These are phyloP conservation scores for Phataginus tetradactyla DNA, from an alignment of 2,797 vertebrate species.

Conservation along the genomic window DNA sequence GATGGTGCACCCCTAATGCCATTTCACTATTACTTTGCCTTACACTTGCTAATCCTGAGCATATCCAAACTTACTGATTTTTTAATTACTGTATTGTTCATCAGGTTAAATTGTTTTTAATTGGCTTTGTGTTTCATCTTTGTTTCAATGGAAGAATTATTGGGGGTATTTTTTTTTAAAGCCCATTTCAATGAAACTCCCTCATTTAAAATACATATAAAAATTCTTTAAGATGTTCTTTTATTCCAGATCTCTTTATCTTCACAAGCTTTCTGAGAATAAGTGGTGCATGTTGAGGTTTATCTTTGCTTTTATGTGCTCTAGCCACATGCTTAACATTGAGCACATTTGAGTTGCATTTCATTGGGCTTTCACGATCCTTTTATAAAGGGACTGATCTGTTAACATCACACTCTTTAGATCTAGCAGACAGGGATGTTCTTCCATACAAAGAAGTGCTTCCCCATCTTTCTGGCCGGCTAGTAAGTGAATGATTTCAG, in stretches of 20 bases:
- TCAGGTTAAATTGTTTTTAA: slow-evolving; percentile 85
- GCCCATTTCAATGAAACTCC: slow-evolving; percentile 79
- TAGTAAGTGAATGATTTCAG: slow-evolving; percentile 91
- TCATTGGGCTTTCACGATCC: slow-evolving; percentile 87
- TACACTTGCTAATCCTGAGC: background rate
- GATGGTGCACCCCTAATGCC: background rate
- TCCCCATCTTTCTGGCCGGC: slow-evolving; percentile 84
- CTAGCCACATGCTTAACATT: slow-evolving; percentile 88
- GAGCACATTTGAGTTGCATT: slow-evolving; percentile 87
- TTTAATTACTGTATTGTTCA: slow-evolving; percentile 80
- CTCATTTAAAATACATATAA: slow-evolving; percentile 87
- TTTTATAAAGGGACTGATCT: slow-evolving; percentile 89
- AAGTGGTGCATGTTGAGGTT: slow-evolving; percentile 87
- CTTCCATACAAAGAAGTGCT: slow-evolving; percentile 86
- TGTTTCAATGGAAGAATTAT: slow-evolving; percentile 79
- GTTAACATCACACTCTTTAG: slow-evolving; percentile 89
- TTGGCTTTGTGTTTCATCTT: slow-evolving; percentile 81
- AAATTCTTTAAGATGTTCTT: slow-evolving; percentile 86
- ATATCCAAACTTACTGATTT: slow-evolving; percentile 58
- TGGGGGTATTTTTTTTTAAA: slow-evolving; percentile 69
- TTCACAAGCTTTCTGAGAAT: slow-evolving; percentile 85
- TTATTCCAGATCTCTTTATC: slow-evolving; percentile 86
- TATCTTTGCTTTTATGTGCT: slow-evolving; percentile 89
- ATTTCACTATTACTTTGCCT: background rate
- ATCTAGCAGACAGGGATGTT: slow-evolving; percentile 87